Evolutionary conservation across 2,113 vertebrate genomes (phyloP).

Genomic region (Nycticryphes semicollaris): DNA sequence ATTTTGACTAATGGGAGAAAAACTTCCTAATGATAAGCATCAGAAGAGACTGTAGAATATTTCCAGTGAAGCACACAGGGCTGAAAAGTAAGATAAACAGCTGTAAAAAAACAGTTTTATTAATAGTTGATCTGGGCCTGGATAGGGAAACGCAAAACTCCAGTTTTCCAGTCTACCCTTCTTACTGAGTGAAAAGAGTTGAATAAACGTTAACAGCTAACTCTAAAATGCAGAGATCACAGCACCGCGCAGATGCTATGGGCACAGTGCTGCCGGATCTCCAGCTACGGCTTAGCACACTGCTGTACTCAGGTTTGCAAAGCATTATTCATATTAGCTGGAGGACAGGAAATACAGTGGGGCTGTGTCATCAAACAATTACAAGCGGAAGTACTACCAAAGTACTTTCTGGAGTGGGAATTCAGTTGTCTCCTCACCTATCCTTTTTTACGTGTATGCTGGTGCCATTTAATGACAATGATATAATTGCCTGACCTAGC

Average conservation of each 20-base stretch:
- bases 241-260: background rate
- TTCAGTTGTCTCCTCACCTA: background rate
- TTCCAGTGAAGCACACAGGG: background rate
- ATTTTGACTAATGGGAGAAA: conserved; percentile 17
- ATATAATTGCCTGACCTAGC: background rate
- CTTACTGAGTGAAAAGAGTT: background rate
- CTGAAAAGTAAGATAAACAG: background rate
- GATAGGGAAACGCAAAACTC: background rate
- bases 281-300: background rate
- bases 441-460: too few relatives aligned
- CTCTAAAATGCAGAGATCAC: background rate
- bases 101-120: background rate
- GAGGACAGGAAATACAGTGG: background rate
- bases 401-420: fast-evolving
- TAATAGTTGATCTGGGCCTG: background rate
- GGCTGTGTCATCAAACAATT: background rate
- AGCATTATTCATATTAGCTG: background rate
- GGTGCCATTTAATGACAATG: background rate
- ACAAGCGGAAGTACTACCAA: background rate
- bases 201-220: background rate
- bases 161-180: background rate
- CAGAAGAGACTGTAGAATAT: background rate
- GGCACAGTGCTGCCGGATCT: background rate
- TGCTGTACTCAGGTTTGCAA: background rate
- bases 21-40: background rate